Percentiles rank a stretch among this genome's conserved stretches.
Evolutionary conservation across 2,888 invertebrate genomes (phyloP).

Genomic region (Drosophila neotestacea): DNA sequence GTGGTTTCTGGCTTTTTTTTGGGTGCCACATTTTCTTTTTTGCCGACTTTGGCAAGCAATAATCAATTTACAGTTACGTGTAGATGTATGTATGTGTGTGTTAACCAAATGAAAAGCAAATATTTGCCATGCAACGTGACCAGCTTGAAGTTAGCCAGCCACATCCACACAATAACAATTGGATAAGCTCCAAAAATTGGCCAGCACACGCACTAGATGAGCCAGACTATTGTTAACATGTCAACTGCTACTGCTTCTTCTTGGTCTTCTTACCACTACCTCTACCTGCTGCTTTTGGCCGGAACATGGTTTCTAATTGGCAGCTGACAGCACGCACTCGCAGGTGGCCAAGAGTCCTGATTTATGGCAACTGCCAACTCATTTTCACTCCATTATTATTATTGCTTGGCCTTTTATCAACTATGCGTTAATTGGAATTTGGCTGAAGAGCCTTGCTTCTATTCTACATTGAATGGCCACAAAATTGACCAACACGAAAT

Average conservation of each 20-base stretch:
- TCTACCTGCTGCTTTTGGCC: not conserved
- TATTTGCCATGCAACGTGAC: conserved; percentile 71
- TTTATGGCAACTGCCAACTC: conserved; percentile 42
- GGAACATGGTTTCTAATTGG: conserved; percentile 40
- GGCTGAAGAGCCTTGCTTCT: conserved; percentile 5
- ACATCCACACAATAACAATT: conserved; percentile 34
- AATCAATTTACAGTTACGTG: conserved; percentile 69
- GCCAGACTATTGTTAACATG: conserved; percentile 50
- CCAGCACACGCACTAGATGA: conserved; percentile 34
- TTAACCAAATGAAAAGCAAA: conserved; percentile 75
- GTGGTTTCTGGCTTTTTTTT: conserved; percentile 18
- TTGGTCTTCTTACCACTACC: too few relatives aligned
- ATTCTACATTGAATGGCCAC: not conserved
- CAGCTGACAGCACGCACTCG: conserved; percentile 33
- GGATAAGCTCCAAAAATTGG: conserved; percentile 38
- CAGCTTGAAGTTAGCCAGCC: conserved; percentile 25
- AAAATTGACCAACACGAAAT: not conserved
- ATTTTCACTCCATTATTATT: conserved; percentile 44
- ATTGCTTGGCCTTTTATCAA: conserved; percentile 27
- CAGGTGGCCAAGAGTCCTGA: conserved; percentile 37
- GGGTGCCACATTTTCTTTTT: conserved; percentile 5
- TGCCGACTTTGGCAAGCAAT: conserved; percentile 44
- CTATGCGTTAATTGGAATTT: conserved; percentile 41
- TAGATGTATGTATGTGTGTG: conserved; percentile 17
- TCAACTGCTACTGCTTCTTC: conserved; percentile 24